phyloP scores from a whole-genome alignment of 2,888 invertebrate species.

The Melanostoma scalare region DNA sequence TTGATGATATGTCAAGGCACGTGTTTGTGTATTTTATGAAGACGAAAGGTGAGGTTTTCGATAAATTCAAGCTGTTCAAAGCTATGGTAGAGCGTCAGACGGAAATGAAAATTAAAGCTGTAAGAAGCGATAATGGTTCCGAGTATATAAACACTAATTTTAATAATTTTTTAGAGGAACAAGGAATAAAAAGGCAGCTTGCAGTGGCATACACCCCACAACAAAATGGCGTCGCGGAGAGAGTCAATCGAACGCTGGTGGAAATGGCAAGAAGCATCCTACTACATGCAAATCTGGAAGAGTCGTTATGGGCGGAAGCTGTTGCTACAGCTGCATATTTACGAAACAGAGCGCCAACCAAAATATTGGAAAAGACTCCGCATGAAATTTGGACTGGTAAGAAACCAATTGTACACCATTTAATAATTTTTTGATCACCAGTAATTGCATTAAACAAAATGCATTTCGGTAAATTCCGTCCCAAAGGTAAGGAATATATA shows the following conservation, averaged over 20 bases:
- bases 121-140: conserved; percentile 57
- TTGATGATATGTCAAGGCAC: conserved; percentile 45
- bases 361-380: conserved; percentile 51
- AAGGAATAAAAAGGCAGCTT: conserved; percentile 51
- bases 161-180: conserved; percentile 44
- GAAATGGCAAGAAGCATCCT: conserved; percentile 74
- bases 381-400: conserved; percentile 51
- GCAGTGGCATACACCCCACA: conserved; percentile 56
- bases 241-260: conserved; percentile 52
- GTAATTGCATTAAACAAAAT: conserved; percentile 22
- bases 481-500: conserved; percentile 38
- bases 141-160: too few species aligned
- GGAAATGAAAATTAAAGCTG: too few species aligned
- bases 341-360: conserved; percentile 39
- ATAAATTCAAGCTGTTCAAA: conserved; percentile 57
- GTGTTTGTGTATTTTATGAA: conserved; percentile 60
- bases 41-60: conserved; percentile 54
- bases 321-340: conserved; percentile 43
- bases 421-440: conserved; percentile 26
- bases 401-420: conserved; percentile 44
- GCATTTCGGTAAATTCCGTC: conserved; percentile 10
- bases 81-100: conserved; percentile 57
- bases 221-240: conserved; percentile 66
- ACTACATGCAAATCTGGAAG: too few species aligned
- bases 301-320: conserved; percentile 64